Base-by-base conservation (phyloP, 2,113 vertebrate genomes). In the Microcebus ravelobensis region DNA sequence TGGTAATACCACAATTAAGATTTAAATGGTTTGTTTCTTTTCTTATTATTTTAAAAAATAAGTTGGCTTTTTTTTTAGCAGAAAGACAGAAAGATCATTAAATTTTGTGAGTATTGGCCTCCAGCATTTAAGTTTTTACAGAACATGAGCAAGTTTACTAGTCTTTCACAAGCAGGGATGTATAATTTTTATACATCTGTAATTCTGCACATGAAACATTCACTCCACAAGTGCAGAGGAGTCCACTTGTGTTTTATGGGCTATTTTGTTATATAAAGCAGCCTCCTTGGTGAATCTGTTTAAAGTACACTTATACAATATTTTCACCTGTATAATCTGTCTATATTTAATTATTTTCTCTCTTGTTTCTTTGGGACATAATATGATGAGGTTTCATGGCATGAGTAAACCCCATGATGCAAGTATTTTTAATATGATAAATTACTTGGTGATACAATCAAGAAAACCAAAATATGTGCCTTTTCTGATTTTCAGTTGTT, bases 61-160 rank as follows among this genome's bases (percentile, higher is more conserved):
- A 73, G 85, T 73, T 87, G 85, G 27, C 6, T 82, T 52, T 36
- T 71, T 29, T 74, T 81, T 94, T 52, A 88, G 73, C 61, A 91
- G 67, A 96, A 94, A 95, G 42, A 96, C 59, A 91, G 65, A 96
- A 94, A 95, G 36, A 96, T 83, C 36, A 91, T 97, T 95, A 93
- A 61, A 48, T 90, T 92, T 96, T 97, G 96, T 91, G 85, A 89
- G 73, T 59, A 23, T 36, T 94, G 79, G 82, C 45, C 83, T 94
- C 42, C 17, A 79, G 83, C 55, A 91, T 93, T 96, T 88, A 94
- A 61, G 20, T 86, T 96, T 96, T 94, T 91, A 95, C 15, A 91
- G 48, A 96, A 70, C 71, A 74, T 6, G 18, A 97, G 73, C 55
- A 95, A 68, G 27, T 81, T 91, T 94, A 76, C 48, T 74, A 2